These are phyloP conservation scores for Corythoichthys haematopterus DNA, from an alignment of 2,113 vertebrate genomes.

Conservation along the genomic window DNA sequence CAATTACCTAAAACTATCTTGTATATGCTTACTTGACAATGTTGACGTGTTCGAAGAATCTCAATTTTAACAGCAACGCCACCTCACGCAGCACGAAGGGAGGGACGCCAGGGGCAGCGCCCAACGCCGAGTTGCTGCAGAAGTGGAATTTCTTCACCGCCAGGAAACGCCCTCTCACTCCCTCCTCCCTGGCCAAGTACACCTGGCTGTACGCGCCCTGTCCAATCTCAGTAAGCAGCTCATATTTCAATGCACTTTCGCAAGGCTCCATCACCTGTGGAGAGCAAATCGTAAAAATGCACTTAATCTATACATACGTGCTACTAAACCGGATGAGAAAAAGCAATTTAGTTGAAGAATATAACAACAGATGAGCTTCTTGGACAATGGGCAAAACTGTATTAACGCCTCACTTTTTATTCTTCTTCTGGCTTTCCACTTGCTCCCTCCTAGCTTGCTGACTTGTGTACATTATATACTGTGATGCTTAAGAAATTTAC, in stretches of 20 bases:
- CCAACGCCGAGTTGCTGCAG: constrained; percentile 6
- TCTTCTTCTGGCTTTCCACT: too few relatives aligned
- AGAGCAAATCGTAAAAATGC: not conserved
- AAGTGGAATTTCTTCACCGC: constrained; percentile 71
- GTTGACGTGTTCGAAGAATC: constrained; percentile 70
- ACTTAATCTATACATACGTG: too few relatives aligned
- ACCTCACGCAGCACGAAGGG: constrained; percentile 73
- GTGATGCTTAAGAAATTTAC: too few relatives aligned
- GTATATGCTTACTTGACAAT: constrained; percentile 64
- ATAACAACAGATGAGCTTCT: not conserved
- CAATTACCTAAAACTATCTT: not conserved
- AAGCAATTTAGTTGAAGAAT: not conserved
- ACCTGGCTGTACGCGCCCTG: constrained; percentile 68
- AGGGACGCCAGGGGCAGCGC: constrained; percentile 56
- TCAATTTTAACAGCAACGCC: constrained; percentile 67
- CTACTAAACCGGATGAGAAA: not conserved
- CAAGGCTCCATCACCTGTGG: constrained; percentile 40
- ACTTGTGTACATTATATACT: too few relatives aligned
- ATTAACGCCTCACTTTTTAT: too few relatives aligned
- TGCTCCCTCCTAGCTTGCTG: too few relatives aligned
- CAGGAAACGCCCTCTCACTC: constrained; percentile 60
- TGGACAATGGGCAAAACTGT: not conserved
- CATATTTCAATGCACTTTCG: constrained; percentile 41
- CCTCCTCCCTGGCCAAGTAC: constrained; percentile 67
- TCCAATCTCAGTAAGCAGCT: constrained; percentile 67